Base-by-base conservation (phyloP, 2,888 invertebrate species). In the Chesias legatella region DNA sequence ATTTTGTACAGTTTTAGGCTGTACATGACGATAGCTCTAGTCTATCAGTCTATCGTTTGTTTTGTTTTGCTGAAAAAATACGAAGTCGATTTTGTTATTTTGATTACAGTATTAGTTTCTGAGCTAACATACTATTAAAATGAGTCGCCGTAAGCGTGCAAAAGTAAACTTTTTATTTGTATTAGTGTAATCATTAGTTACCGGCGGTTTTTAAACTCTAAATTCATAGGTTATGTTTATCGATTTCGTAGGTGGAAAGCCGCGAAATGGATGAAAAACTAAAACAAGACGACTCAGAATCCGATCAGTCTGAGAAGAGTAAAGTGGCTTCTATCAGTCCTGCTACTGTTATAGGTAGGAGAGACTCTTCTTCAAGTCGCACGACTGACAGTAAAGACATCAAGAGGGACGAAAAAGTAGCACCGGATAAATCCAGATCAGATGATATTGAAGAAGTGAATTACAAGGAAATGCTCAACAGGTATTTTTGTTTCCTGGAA, bases 261-360 rank as follows among this genome's bases (percentile, higher is more conserved):
- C 83, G 84, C 60, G 93, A 93, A 75, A 73, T 91, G 62, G 93
- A 93, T 56, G 93, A 93, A 56, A 93, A 93, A 61, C 85, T 90
- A 44, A 91, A 90, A 70, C 75, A 88, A 38, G 93, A 93, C 48
- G 92, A 91, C 63, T 91, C 90, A 56, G 88, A 89, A 48, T 90
- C 91, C 1, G 92, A 92, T 62, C 88, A 90, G 31, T 89, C 91
- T 10, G 92, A 93, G 43, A 92, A 89, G 66, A 89, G 88, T 42
- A 92, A 92, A 64, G 73, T 90, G 10, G 81, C 85, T 3, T 77
- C 88, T 4, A 90, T 90, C 6, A 92, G 92, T 57, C 92, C 92
- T 8, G 68, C 82, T 7, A 85, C 88, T 1, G 60, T 89, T 22
- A 63, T 75, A n/a, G 76, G 88, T 6, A 79, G 89, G 6, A 78